Conservation (phyloP, 2,113 vertebrate species). For the Dipodomys spectabilis region DNA sequence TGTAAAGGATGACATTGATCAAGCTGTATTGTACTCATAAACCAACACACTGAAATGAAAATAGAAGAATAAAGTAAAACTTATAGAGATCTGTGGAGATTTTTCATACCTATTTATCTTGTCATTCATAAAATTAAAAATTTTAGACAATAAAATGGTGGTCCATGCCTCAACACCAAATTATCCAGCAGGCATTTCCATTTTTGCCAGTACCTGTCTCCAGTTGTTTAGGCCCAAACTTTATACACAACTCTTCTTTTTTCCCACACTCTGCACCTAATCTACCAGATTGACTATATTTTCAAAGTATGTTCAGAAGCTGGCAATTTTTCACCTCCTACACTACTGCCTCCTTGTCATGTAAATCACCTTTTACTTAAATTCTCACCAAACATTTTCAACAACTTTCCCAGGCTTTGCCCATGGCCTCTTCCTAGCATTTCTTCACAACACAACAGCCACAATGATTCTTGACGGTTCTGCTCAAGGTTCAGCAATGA, state of each 20-base stretch:
- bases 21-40: too few relatives aligned
- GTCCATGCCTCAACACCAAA: neutral
- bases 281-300: neutral
- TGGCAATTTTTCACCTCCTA: neutral
- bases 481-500: neutral
- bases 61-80: too few relatives aligned
- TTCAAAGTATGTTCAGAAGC: neutral
- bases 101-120: too few relatives aligned
- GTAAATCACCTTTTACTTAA: neutral
- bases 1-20: too few relatives aligned
- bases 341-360: neutral
- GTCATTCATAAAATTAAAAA: too few relatives aligned
- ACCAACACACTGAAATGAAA: too few relatives aligned
- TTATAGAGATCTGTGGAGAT: too few relatives aligned
- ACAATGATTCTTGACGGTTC: neutral
- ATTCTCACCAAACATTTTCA: neutral
- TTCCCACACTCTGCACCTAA: neutral
- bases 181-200: neutral
- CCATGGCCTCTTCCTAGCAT: neutral
- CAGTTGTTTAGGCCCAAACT: neutral
- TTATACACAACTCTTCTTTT: neutral
- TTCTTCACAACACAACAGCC: neutral
- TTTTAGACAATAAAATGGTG: too few relatives aligned
- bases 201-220: neutral
- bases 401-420: neutral